Conservation (phyloP, 1,140 invertebrate genomes). For the Homalodisca vitripennis region DNA sequence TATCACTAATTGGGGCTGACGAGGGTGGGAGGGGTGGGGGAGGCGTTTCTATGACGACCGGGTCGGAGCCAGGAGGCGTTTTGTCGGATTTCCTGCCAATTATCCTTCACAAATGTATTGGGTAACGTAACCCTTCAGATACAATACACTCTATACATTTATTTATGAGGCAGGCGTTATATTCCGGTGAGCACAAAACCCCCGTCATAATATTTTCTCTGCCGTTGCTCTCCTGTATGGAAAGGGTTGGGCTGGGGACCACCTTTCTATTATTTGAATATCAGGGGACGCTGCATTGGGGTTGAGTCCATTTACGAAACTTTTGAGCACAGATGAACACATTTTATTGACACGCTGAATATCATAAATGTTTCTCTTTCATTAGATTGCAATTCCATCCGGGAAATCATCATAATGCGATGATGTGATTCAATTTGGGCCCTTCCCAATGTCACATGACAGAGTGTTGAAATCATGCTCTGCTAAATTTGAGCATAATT, state of each 20-base stretch:
- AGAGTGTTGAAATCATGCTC: no score
- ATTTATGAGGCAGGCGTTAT: conserved; percentile 20
- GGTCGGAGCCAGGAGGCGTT: conserved; percentile 12
- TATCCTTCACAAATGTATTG: conserved; percentile 19
- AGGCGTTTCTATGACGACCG: conserved; percentile 14
- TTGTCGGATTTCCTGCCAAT: conserved; percentile 29
- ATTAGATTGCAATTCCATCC: no score
- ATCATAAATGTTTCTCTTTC: no score
- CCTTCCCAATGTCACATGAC: no score
- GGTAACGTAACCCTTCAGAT: conserved; percentile 3
- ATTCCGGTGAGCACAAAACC: neutral
- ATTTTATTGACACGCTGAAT: no score
- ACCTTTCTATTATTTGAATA: neutral
- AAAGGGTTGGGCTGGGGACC: conserved; percentile 10
- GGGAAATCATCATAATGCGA: no score
- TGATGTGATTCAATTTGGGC: no score
- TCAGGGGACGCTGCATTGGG: no score
- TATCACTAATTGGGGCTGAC: conserved; percentile 9
- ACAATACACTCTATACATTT: conserved; percentile 21
- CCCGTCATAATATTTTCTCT: conserved; percentile 23
- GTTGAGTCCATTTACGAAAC: no score
- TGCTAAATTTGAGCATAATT: no score
- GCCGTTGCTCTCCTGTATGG: conserved; percentile 2
- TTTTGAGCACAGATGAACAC: no score
- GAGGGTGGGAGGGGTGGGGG: neutral